A percentile compares a stretch with the other conserved stretches of the same genome.
These are phyloP conservation scores for Andrena hattorfiana DNA, from an alignment of 2,888 invertebrate species.

Conservation along the genomic window DNA sequence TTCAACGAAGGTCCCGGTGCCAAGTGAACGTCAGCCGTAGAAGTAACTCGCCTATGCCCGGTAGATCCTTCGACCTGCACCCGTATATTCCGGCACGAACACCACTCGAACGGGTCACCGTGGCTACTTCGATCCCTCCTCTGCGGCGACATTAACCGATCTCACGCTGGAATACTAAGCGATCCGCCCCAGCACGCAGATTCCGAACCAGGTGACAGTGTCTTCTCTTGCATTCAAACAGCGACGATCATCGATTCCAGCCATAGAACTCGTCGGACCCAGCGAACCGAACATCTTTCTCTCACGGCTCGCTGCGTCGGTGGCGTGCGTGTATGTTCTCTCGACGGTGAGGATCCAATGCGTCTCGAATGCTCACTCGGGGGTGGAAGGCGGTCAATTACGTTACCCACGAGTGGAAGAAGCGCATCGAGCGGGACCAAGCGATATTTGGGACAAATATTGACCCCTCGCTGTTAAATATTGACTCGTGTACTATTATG, in stretches of 20 bases:
- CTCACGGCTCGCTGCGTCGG: slow-evolving; percentile 14
- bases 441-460: neutral
- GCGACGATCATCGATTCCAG: neutral
- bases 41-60: slow-evolving; percentile 16
- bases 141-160: slow-evolving; percentile 50
- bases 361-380: neutral
- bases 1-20: slow-evolving; percentile 37
- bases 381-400: slow-evolving; percentile 4
- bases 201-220: neutral
- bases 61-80: neutral
- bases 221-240: neutral
- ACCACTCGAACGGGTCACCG: slow-evolving; percentile 37
- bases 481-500: neutral
- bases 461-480: neutral
- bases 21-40: slow-evolving; percentile 37
- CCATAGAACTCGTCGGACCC: slow-evolving; percentile 34
- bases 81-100: slow-evolving; percentile 35
- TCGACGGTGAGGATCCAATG: neutral
- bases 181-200: slow-evolving; percentile 18
- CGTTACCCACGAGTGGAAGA: neutral
- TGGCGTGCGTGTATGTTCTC: neutral
- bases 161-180: slow-evolving; percentile 29
- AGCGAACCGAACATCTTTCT: slow-evolving; percentile 49
- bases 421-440: too few relatives aligned
- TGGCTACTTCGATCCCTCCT: slow-evolving; percentile 21